Percentiles rank a stretch among this genome's conserved stretches.
Conservation (phyloP, 2,113 vertebrate species). For the Gnathonemus echidnorhynchus region DNA sequence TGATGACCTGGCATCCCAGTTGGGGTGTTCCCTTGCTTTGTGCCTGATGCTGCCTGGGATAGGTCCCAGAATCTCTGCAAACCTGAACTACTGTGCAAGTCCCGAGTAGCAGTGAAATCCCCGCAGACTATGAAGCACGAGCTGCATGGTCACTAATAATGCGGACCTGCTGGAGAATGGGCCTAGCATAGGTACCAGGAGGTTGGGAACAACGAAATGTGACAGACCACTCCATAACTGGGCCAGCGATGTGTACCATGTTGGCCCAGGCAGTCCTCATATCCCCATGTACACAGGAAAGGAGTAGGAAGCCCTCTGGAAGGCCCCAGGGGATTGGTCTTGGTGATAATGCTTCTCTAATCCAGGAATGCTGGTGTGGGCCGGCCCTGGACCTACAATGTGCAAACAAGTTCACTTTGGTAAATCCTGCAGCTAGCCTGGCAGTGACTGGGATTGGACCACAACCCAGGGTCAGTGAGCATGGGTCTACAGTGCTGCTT, state of each 20-base stretch:
- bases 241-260: background rate
- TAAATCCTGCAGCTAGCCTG: background rate
- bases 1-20: background rate
- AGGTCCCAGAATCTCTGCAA: background rate
- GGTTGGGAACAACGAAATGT: background rate
- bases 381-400: background rate
- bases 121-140: background rate
- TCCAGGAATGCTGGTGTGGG: background rate
- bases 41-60: background rate
- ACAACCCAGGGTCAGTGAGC: background rate
- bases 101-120: background rate
- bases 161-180: background rate
- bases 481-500: background rate
- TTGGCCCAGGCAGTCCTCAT: background rate
- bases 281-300: background rate
- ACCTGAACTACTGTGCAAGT: background rate
- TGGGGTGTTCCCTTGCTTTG: background rate
- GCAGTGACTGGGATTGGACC: background rate
- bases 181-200: background rate
- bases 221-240: background rate
- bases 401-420: background rate
- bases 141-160: background rate
- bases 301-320: background rate
- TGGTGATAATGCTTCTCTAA: background rate
- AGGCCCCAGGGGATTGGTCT: background rate